Base-by-base conservation (phyloP, 2,888 invertebrate species). In the Yponomeuta evonymella region DNA sequence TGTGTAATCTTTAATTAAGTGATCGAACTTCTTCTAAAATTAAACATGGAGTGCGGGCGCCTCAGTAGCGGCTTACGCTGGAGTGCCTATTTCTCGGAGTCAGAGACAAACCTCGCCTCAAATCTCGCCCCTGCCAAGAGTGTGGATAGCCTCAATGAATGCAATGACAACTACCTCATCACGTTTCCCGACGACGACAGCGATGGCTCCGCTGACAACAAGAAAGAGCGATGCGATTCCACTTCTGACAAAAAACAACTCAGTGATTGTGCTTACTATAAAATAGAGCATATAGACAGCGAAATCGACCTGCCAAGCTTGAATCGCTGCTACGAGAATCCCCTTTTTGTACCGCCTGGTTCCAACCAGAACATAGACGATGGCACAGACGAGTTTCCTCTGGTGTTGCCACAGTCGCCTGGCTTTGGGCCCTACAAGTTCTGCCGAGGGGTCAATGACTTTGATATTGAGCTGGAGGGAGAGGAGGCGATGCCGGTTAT, bases 351-450 rank as follows among this genome's bases (percentile, higher is more conserved):
- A 74, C 83, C 89, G 66, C 78, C 77, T 73, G 81, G 87, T 86
- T 83, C 85, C 77, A 85, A 84, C 83, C 84, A 86, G 84, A 87
- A 81, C 80, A 84, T 83, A 84, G 86, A 81, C 80, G 84, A 83
- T 74, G 80, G 76, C 76, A 80, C 77, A 75, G 80, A 83, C 78
- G 51, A 58, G 15, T 15, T 58, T 15, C 51, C 51, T 81, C 81
- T 80, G 82, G 80, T 87, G 85, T 87, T 86, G 83, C 85, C 83
- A 79, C 83, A 84, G 77, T 81, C 80, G 81, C 84, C 85, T 84
- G 86, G 88, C 78, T 85, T 88, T 74, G 80, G 80, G 82, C 86
- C 88, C 87, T 89, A 89, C 85, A 89, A 88, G 86, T 87, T 89
- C 15, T 79, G 88, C 51, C 48, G 58, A 15, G 5, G 86, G 78